These are phyloP conservation scores for Menidia menidia DNA, from an alignment of 2,797 vertebrate species.

Conservation along the genomic window DNA sequence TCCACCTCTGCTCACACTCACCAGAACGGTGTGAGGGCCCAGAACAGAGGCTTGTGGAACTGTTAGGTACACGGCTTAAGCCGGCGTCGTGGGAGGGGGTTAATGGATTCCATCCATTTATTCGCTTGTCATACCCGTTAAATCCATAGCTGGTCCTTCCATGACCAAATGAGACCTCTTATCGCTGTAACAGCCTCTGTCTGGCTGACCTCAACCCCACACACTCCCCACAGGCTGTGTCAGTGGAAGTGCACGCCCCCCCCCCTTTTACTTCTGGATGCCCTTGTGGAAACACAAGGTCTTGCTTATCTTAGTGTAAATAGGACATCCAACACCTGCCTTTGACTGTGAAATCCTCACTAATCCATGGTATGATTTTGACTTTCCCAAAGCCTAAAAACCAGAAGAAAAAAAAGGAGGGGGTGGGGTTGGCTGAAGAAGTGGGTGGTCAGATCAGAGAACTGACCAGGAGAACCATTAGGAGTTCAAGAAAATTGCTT, in stretches of 20 bases:
- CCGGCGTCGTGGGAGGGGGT: conserved; percentile 62
- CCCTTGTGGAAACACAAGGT: conserved; percentile 32
- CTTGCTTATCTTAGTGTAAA: conserved; percentile 43
- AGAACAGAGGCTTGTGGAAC: conserved; percentile 24
- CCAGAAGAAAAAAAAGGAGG: conserved; percentile 39
- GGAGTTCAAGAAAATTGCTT: neutral
- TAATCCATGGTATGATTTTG: conserved; percentile 6
- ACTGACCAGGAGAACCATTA: conserved; percentile 48
- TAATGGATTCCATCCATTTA: conserved; percentile 77
- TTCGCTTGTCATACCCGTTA: conserved; percentile 76
- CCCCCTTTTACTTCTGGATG: conserved; percentile 20
- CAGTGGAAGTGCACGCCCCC: conserved; percentile 42
- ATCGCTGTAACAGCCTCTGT: conserved; percentile 54
- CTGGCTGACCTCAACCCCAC: conserved; percentile 69
- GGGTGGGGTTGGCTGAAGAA: conserved; percentile 45
- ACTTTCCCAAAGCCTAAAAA: conserved; percentile 25
- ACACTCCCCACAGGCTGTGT: conserved; percentile 25
- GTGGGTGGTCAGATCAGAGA: conserved; percentile 72
- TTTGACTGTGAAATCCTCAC: neutral
- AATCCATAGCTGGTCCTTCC: conserved; percentile 59
- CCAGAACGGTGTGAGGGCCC: conserved; percentile 20
- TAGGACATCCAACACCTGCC: conserved; percentile 18
- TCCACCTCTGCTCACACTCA: conserved; percentile 39
- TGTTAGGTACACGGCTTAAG: conserved; percentile 46
- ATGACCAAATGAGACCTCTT: conserved; percentile 67